phyloP scores from a whole-genome alignment of 1,140 invertebrate genomes.

The Lordiphosa clarofinis region DNA sequence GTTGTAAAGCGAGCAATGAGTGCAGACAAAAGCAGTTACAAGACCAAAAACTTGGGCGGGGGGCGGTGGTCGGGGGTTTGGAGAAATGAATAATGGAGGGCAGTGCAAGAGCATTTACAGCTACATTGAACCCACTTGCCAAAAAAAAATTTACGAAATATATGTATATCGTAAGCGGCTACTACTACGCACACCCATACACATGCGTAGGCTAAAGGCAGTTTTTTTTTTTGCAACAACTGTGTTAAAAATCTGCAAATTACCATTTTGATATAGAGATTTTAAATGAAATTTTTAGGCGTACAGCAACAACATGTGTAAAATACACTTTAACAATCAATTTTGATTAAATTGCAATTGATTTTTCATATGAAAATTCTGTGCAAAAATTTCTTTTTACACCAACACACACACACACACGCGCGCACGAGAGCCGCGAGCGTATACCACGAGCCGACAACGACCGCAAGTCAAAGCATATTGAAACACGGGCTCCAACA shows the following conservation, averaged over 20 bases:
- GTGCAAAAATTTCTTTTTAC: slow-evolving; percentile 70
- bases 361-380: slow-evolving; percentile 68
- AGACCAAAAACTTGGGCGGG: slow-evolving; percentile 16
- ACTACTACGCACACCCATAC: slow-evolving; percentile 65
- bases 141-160: slow-evolving; percentile 15
- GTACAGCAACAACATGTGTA: slow-evolving; percentile 15
- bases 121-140: slow-evolving; percentile 67
- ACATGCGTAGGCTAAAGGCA: slow-evolving; percentile 21
- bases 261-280: slow-evolving; percentile 59
- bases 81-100: slow-evolving; percentile 49
- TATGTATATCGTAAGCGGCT: slow-evolving; percentile 49
- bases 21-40: slow-evolving; percentile 64
- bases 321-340: slow-evolving; percentile 47
- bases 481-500: slow-evolving; percentile 66
- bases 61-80: slow-evolving; percentile 7
- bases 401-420: slow-evolving; percentile 35
- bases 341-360: slow-evolving; percentile 55
- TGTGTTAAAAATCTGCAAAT: slow-evolving; percentile 67
- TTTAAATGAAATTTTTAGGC: slow-evolving; percentile 33
- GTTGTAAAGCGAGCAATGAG: slow-evolving; percentile 73
- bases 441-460: slow-evolving; percentile 60
- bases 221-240: slow-evolving; percentile 46
- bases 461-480: slow-evolving; percentile 75
- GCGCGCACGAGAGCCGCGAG: slow-evolving; percentile 10
- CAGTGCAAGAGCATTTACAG: slow-evolving; percentile 46